These are phyloP conservation scores for Sisyra terminalis DNA, from an alignment of 2,888 invertebrate genomes.

Conservation along the genomic window DNA sequence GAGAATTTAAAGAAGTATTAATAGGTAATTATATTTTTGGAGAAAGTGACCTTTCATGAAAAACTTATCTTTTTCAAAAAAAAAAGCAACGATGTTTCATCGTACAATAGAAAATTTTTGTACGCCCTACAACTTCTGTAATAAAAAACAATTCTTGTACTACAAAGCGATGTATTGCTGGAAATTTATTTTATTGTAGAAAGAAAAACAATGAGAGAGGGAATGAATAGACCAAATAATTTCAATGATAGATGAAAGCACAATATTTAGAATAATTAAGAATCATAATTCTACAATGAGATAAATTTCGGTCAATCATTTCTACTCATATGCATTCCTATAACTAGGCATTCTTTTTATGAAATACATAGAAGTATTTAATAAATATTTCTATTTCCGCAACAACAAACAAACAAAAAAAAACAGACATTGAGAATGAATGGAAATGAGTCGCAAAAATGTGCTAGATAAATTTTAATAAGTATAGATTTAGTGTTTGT, in stretches of 20 bases:
- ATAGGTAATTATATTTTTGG: conserved; percentile 28
- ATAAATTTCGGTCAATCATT: conserved; percentile 1
- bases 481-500: conserved; percentile 22
- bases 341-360: conserved; percentile 5
- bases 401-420: background rate
- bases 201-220: background rate
- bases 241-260: background rate
- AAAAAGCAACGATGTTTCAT: conserved; percentile 19
- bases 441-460: conserved; percentile 4
- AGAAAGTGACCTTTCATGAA: conserved; percentile 29
- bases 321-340: conserved; percentile 4
- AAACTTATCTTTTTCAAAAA: conserved; percentile 20
- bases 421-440: conserved; percentile 3
- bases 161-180: too few relatives aligned
- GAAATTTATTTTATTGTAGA: background rate
- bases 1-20: conserved; percentile 20
- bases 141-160: background rate
- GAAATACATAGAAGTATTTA: too few relatives aligned
- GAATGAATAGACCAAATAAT: background rate
- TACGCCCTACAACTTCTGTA: conserved; percentile 18
- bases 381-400: conserved; percentile 2
- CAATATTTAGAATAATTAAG: background rate
- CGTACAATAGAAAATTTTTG: conserved; percentile 17
- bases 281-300: background rate
- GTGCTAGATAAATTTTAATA: conserved; percentile 6